Evolutionary conservation across 2,888 invertebrate genomes (phyloP).

Genomic region (Polia nebulosa): DNA sequence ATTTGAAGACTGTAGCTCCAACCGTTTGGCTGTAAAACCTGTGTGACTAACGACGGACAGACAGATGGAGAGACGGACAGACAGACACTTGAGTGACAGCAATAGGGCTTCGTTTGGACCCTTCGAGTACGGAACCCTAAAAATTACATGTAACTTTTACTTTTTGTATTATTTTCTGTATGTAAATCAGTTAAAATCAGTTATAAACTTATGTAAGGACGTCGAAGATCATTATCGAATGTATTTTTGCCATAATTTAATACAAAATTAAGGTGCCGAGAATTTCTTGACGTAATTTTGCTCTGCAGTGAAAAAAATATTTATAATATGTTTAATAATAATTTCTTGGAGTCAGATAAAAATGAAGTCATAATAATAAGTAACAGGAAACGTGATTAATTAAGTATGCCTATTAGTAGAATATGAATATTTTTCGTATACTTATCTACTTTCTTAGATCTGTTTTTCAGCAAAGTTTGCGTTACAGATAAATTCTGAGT

Average conservation of each 20-base stretch:
- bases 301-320: neutral
- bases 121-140: no score
- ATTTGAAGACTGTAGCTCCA: no score
- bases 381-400: neutral
- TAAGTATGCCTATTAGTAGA: neutral
- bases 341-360: neutral
- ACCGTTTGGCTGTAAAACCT: no score
- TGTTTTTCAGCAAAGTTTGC: neutral
- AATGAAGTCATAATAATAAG: neutral
- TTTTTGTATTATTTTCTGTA: constrained; percentile 28
- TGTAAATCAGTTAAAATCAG: neutral
- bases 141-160: constrained; percentile 13
- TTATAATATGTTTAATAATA: neutral
- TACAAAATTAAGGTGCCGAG: neutral
- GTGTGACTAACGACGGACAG: no score
- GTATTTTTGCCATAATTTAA: neutral
- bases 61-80: no score
- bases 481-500: no score
- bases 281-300: neutral
- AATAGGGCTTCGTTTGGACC: no score
- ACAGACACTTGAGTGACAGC: no score
- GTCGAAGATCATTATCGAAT: constrained; percentile 12
- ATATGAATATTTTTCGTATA: neutral
- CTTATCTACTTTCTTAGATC: neutral
- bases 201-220: constrained; percentile 12